phyloP scores from a whole-genome alignment of 2,113 vertebrate genomes.

The Pachycephala philippinensis region DNA sequence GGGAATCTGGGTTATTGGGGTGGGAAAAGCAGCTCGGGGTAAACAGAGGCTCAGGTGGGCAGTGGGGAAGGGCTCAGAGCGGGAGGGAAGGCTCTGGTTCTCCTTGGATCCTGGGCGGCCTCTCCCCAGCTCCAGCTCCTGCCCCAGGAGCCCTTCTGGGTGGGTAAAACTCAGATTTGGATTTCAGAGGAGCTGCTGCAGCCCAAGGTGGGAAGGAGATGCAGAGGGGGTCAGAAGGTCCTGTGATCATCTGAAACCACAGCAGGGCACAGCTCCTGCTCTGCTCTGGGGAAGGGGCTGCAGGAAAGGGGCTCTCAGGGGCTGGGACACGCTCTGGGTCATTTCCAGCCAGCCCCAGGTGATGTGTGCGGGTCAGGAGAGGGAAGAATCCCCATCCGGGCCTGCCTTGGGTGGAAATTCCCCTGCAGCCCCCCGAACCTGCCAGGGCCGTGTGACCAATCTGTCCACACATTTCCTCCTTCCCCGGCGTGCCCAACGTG shows the following conservation, averaged over 20 bases:
- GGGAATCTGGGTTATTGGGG: background rate
- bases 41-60: background rate
- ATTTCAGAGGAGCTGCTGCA: fast-evolving
- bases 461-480: background rate
- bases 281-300: background rate
- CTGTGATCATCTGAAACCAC: no score
- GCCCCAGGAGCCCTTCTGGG: background rate
- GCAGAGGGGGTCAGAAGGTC: fast-evolving
- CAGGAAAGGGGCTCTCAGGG: background rate
- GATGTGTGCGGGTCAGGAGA: background rate
- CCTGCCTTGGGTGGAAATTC: background rate
- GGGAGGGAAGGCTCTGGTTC: background rate
- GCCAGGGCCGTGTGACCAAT: background rate
- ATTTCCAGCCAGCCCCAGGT: background rate
- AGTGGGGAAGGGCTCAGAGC: background rate
- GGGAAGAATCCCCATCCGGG: background rate
- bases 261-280: background rate
- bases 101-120: background rate
- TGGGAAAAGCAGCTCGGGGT: background rate
- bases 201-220: background rate
- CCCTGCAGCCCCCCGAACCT: background rate
- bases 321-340: background rate
- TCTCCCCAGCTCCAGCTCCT: background rate
- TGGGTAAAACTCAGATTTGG: background rate
- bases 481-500: background rate